A percentile compares a stretch with the other conserved stretches of the same genome.
phyloP scores from a whole-genome alignment of 2,797 vertebrate genomes.

The Chrosomus eos region DNA sequence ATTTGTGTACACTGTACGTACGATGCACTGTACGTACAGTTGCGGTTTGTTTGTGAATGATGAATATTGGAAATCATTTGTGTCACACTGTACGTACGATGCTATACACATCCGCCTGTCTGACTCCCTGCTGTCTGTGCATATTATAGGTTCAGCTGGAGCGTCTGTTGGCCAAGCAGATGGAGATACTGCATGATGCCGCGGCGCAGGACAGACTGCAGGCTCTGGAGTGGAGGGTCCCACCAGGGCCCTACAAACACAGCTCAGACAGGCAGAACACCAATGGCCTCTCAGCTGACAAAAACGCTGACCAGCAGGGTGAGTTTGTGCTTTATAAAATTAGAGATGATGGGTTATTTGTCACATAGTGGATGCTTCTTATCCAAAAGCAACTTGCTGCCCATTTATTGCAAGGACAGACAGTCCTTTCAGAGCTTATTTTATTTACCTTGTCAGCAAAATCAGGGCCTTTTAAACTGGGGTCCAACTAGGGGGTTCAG shows the following conservation, averaged over 20 bases:
- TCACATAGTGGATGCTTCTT: not conserved
- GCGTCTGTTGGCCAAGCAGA: conserved; percentile 92
- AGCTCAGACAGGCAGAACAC: conserved; percentile 84
- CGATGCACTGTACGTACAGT: not conserved
- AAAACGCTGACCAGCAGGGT: conserved; percentile 83
- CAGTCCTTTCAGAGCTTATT: not conserved
- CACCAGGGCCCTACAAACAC: conserved; percentile 84
- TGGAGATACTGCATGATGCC: conserved; percentile 93
- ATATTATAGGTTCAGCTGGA: conserved; percentile 87
- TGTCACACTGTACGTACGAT: conserved; percentile 19
- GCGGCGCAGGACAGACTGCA: conserved; percentile 89
- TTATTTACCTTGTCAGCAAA: not conserved
- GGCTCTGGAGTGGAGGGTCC: conserved; percentile 86
- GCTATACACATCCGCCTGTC: not conserved
- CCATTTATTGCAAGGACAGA: not conserved
- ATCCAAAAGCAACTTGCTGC: not conserved
- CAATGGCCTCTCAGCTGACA: conserved; percentile 81
- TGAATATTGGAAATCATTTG: conserved; percentile 31
- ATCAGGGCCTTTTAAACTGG: not conserved
- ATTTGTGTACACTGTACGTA: conserved; percentile 29
- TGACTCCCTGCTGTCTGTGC: conserved; percentile 36
- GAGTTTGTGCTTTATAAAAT: conserved; percentile 10
- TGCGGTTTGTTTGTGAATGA: conserved; percentile 14
- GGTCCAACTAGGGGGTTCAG: not conserved
- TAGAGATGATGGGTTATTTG: not conserved